phyloP scores from a whole-genome alignment of 1,140 invertebrate species.

The Euura lappo region DNA sequence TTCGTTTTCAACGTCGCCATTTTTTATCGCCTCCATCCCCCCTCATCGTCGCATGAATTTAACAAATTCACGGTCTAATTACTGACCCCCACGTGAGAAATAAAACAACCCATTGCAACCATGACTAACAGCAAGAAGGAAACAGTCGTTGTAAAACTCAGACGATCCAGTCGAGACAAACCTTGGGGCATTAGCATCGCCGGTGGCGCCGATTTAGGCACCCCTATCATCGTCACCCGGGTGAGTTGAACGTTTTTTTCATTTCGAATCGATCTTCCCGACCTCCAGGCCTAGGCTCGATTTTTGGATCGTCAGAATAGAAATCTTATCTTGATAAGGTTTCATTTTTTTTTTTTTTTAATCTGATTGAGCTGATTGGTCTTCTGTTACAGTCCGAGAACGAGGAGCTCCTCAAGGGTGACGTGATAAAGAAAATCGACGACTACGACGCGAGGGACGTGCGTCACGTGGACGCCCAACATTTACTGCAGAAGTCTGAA shows the following conservation, averaged over 20 bases:
- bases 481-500: constrained; percentile 83
- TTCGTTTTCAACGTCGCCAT: not conserved
- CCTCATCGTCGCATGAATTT: not conserved
- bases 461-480: constrained; percentile 89
- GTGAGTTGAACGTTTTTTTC: constrained; percentile 65
- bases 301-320: too few species aligned
- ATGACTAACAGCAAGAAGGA: constrained; percentile 61
- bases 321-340: not conserved
- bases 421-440: constrained; percentile 88
- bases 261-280: not conserved
- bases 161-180: constrained; percentile 74
- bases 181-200: constrained; percentile 92
- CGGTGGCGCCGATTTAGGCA: constrained; percentile 86
- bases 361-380: not conserved
- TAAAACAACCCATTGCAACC: not conserved
- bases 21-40: not conserved
- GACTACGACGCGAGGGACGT: constrained; percentile 85
- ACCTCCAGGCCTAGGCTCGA: too few species aligned
- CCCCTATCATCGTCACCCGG: constrained; percentile 89
- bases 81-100: constrained; percentile 10
- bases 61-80: not conserved
- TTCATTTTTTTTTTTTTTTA: not conserved
- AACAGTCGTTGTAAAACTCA: constrained; percentile 76
- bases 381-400: constrained; percentile 73
- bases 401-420: constrained; percentile 82